Conservation (phyloP, 2,888 invertebrate species). For the Thecocarcelia acutangulata region DNA sequence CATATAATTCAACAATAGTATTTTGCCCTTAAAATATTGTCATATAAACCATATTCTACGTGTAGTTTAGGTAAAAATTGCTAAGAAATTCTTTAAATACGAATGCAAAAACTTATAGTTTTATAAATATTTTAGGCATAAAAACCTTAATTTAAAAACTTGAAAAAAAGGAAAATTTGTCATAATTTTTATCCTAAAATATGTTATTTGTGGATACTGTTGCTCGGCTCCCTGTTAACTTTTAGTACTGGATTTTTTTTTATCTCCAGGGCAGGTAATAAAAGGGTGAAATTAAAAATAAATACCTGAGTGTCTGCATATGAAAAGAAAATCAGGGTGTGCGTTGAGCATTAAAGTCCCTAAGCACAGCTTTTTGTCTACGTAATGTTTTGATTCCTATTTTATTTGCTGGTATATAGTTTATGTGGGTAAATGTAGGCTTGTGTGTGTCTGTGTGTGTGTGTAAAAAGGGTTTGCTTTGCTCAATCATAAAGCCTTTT, state of each 20-base stretch:
- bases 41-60: no score
- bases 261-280: not conserved
- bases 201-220: not conserved
- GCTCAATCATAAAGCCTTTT: constrained; percentile 13
- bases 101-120: no score
- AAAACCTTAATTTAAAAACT: no score
- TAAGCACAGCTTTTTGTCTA: constrained; percentile 24
- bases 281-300: constrained; percentile 37
- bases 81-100: no score
- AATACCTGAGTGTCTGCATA: constrained; percentile 6
- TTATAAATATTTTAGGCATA: no score
- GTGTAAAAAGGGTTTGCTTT: not conserved
- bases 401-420: constrained; percentile 7
- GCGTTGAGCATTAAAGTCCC: constrained; percentile 42
- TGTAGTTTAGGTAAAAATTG: no score
- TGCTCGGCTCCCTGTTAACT: constrained; percentile 3
- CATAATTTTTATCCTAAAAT: no score
- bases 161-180: no score
- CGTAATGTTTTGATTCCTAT: constrained; percentile 53
- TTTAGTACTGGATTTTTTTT: not conserved
- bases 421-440: not conserved
- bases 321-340: constrained; percentile 18
- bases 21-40: no score
- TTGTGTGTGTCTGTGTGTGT: not conserved
- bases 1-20: no score